phyloP scores from a whole-genome alignment of 2,797 vertebrate genomes.

The Lerista edwardsae region DNA sequence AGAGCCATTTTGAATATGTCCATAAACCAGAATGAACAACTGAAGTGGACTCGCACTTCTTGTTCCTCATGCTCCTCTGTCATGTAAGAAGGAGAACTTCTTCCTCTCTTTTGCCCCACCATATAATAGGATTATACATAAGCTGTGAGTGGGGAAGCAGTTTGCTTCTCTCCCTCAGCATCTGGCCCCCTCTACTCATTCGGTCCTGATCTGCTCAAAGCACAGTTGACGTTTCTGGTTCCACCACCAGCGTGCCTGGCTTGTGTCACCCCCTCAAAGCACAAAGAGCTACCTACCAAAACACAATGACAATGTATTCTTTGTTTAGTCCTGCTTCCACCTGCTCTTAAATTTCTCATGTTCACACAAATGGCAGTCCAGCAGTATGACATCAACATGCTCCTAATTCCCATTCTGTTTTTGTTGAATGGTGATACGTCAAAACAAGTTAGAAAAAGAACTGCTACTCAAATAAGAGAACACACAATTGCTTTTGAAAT shows the following conservation, averaged over 20 bases:
- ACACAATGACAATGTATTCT: too few species aligned
- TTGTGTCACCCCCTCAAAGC: neutral
- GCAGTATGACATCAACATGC: too few species aligned
- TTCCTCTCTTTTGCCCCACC: neutral
- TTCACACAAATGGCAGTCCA: too few species aligned
- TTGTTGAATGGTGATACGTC: too few species aligned
- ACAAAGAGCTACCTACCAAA: too few species aligned
- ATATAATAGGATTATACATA: neutral
- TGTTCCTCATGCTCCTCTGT: neutral
- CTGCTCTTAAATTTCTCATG: too few species aligned
- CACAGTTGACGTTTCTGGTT: neutral
- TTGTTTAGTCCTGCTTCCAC: too few species aligned
- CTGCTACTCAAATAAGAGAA: too few species aligned
- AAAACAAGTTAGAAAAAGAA: too few species aligned
- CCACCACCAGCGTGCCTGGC: neutral
- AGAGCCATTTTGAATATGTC: neutral
- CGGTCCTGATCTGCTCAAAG: neutral
- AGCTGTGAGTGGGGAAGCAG: neutral
- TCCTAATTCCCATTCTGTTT: too few species aligned
- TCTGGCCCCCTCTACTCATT: neutral
- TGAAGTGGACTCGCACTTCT: neutral
- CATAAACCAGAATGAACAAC: neutral
- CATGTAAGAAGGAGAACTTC: neutral
- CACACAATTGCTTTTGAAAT: too few species aligned
- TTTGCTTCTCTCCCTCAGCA: neutral